Evolutionary conservation across 2,888 invertebrate species (phyloP), one percentile per base, ranked within the genome.

Genomic region (Formica aserva): DNA sequence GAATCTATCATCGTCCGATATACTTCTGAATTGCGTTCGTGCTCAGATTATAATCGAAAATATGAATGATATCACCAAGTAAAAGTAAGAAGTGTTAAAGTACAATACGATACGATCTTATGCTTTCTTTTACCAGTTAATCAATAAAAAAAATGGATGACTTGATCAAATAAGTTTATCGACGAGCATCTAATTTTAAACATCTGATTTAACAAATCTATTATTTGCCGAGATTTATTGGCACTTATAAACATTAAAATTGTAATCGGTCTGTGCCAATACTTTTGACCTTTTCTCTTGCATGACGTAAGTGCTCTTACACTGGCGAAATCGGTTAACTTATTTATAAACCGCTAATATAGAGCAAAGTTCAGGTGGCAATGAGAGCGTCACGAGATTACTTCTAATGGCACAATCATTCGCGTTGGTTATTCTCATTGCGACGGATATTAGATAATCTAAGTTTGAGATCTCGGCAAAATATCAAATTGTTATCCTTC

Each of bases 281-380:
- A 72, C 83, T 82, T 84, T 66, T 84, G 82, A 84, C 83, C 83
- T 84, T 84, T 84, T 41, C 15, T 66, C 57, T 48, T 60, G 72
- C 74, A 38, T 66, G 63, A 57, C 69, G 62, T 60, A 71, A 66
- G 29, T 72, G 66, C 82, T 57, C 65, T 65, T 60, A 41, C 57
- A 45, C 55, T 41, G 65, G 69, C 65, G 57, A 65, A 65, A 81
- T 81, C 82, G 41, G 66, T 26, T 38, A 60, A 60, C 67, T 81
- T 83, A 84, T 84, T 84, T 81, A 84, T 84, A 84, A 66, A 80
- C 29, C 52, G 77, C n/a, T 77, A 77, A 77, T 77, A 55, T 77
- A 78, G 71, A 72, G 74, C 78, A 80, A 80, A 80, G 78, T 80
- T 80, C 75, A 80, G 74, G 74, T 65, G 75, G 60, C 60, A 74